Conservation (phyloP, 2,888 invertebrate genomes). For the Pristionchus mayeri region DNA sequence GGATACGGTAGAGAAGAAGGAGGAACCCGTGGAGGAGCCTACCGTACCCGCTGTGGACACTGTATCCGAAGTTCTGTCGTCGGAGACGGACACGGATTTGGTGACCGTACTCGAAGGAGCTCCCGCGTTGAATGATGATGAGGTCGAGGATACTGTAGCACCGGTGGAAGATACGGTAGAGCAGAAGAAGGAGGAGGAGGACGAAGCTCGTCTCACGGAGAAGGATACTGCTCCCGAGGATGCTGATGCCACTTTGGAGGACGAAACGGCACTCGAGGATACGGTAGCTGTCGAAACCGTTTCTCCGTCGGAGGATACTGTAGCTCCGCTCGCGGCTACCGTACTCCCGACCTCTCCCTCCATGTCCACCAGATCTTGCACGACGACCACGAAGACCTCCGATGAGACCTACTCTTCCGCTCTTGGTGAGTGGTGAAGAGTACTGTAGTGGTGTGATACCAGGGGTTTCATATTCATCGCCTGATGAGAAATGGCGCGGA, state of each 20-base stretch:
- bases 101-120: neutral
- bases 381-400: neutral
- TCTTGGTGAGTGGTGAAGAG: neutral
- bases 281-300: slow-evolving; percentile 29
- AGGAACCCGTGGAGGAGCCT: neutral
- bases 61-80: neutral
- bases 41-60: neutral
- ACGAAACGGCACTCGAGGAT: neutral
- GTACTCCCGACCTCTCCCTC: neutral
- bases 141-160: slow-evolving; percentile 6
- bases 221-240: neutral
- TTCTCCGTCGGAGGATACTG: neutral
- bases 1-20: neutral
- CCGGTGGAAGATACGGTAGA: neutral
- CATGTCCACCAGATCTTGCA: no score
- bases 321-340: neutral
- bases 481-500: no score
- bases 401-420: neutral
- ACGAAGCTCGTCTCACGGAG: neutral
- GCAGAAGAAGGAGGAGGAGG: neutral
- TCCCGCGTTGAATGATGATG: neutral
- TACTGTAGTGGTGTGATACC: neutral
- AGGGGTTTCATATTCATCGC: no score
- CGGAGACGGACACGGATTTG: neutral
- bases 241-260: neutral